phyloP scores from a whole-genome alignment of 2,113 vertebrate species.

The Myotis yumanensis region DNA sequence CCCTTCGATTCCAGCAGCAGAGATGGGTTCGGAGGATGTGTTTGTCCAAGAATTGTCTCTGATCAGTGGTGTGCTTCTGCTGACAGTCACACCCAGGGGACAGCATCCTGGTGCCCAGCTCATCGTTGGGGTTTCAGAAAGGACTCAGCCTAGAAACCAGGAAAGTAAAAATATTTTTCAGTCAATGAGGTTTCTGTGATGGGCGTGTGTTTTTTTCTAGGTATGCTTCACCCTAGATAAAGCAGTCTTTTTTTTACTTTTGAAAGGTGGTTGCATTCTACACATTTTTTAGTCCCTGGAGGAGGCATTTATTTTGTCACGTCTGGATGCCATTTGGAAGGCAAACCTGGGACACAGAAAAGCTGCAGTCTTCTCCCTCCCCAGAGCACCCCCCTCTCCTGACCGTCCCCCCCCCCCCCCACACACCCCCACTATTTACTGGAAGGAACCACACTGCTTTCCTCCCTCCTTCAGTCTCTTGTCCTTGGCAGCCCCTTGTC shows the following conservation, averaged over 20 bases:
- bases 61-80: not conserved
- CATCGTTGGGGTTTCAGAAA: not conserved
- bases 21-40: not conserved
- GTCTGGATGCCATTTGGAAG: conserved; percentile 56
- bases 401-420: no score
- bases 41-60: conserved; percentile 1
- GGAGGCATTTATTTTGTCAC: conserved; percentile 55
- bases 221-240: not conserved
- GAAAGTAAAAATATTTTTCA: conserved; percentile 1
- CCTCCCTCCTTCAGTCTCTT: not conserved
- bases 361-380: not conserved
- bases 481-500: conserved; percentile 72
- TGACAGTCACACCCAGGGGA: not conserved
- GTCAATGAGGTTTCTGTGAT: not conserved
- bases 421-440: conserved; percentile 29
- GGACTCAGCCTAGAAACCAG: not conserved
- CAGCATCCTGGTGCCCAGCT: not conserved
- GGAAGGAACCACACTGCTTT: conserved; percentile 20
- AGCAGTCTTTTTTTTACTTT: not conserved
- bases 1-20: not conserved
- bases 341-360: conserved; percentile 36
- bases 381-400: not conserved
- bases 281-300: conserved; percentile 20
- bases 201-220: not conserved
- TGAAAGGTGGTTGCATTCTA: conserved; percentile 47